phyloP scores from a whole-genome alignment of 2,113 vertebrate species.

The Acanthisitta chloris region DNA sequence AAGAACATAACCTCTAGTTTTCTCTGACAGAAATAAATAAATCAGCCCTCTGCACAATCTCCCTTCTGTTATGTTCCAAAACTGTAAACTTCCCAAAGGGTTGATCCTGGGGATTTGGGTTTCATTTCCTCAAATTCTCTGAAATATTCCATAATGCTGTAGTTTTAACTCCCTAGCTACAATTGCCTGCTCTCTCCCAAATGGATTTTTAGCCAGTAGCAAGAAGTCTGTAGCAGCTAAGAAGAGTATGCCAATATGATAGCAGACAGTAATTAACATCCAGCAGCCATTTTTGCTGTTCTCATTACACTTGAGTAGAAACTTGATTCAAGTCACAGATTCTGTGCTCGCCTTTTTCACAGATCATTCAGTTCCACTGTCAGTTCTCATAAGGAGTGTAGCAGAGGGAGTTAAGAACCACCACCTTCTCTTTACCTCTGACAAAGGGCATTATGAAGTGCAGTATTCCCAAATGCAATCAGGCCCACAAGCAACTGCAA shows the following conservation, averaged over 20 bases:
- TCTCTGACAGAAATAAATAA: not conserved
- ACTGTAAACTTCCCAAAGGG: not conserved
- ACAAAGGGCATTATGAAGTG: not conserved
- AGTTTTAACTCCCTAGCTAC: not conserved
- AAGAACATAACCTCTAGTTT: not conserved
- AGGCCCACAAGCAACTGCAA: not conserved
- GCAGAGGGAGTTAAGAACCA: not conserved
- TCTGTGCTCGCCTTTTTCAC: not conserved
- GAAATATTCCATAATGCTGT: not conserved
- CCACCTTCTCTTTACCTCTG: not conserved
- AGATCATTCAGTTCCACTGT: not conserved
- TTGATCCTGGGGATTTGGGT: not conserved
- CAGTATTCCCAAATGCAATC: not conserved
- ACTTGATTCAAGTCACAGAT: not conserved
- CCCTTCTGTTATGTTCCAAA: not conserved
- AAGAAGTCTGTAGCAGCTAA: not conserved
- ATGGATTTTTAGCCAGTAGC: not conserved
- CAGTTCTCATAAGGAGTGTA: not conserved
- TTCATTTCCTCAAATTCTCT: not conserved
- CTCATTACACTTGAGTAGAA: not conserved
- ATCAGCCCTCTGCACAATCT: not conserved
- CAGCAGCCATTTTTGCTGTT: not conserved
- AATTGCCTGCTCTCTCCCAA: not conserved
- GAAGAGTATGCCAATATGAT: not conserved
- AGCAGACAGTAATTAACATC: not conserved